Evolutionary conservation across 2,113 vertebrate genomes (phyloP).

Genomic region (Dipodomys stephensi): DNA sequence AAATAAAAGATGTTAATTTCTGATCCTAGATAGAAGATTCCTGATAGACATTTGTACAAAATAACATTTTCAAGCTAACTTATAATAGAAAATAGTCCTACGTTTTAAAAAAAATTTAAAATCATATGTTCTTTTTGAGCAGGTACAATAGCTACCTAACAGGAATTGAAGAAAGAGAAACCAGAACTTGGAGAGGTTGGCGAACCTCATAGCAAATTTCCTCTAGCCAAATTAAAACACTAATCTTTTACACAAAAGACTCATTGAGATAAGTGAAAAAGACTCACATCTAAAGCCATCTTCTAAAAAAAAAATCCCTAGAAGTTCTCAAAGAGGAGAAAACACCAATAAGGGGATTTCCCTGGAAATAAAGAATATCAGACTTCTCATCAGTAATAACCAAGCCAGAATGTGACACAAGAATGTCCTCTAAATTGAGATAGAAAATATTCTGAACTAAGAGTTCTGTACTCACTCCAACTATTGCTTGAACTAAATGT

Average conservation of each 20-base stretch:
- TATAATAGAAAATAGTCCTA: no score
- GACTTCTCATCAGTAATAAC: not conserved
- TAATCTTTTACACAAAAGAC: not conserved
- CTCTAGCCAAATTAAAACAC: not conserved
- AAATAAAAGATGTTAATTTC: no score
- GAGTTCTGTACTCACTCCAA: not conserved
- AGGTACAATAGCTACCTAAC: not conserved
- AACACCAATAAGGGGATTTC: not conserved
- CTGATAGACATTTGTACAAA: no score
- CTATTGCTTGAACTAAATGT: not conserved
- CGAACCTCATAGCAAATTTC: not conserved
- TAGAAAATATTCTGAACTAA: conserved; percentile 30
- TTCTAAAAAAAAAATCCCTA: not conserved
- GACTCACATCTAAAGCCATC: not conserved
- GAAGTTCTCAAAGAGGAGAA: conserved; percentile 22
- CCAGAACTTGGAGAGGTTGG: not conserved
- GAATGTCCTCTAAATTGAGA: conserved; percentile 26
- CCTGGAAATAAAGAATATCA: conserved; percentile 29
- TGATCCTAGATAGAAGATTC: no score
- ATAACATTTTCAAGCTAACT: no score
- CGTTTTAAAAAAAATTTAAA: no score
- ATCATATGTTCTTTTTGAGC: not conserved
- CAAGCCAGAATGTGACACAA: not conserved
- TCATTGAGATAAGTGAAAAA: not conserved
- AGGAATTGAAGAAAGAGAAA: not conserved